These are phyloP conservation scores for Cataglyphis altisquamis DNA, from an alignment of 2,888 invertebrate genomes.

Conservation along the genomic window DNA sequence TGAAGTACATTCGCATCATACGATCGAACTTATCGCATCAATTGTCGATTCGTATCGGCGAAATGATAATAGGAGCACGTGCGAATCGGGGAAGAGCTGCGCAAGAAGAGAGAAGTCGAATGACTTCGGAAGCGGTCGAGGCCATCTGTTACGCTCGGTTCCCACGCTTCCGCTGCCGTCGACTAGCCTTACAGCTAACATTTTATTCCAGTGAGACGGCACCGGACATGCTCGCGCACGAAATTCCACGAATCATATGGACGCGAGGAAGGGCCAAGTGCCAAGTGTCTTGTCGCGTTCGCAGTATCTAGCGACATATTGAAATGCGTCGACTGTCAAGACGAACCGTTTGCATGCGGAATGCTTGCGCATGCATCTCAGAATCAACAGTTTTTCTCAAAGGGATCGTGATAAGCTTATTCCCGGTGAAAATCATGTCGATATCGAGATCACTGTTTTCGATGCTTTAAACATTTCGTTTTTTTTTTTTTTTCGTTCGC, in stretches of 20 bases:
- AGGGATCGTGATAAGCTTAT: conserved; percentile 13
- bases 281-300: background rate
- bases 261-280: background rate
- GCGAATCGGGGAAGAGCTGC: conserved; percentile 53
- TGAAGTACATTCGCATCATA: background rate
- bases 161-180: conserved; percentile 84
- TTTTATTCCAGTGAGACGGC: conserved; percentile 50
- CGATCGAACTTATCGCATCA: background rate
- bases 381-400: conserved; percentile 9
- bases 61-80: background rate
- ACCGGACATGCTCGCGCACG: conserved; percentile 37
- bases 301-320: conserved; percentile 33
- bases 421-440: background rate
- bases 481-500: background rate
- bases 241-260: conserved; percentile 43
- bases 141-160: conserved; percentile 84
- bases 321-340: conserved; percentile 14
- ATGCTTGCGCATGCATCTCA: conserved; percentile 12
- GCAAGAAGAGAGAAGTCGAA: conserved; percentile 74
- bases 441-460: conserved; percentile 5
- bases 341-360: conserved; percentile 1
- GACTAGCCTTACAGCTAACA: conserved; percentile 72
- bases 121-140: conserved; percentile 77
- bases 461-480: background rate
- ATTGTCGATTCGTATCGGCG: background rate